Percentiles rank a stretch among this genome's conserved stretches.
phyloP scores from a whole-genome alignment of 2,113 vertebrate genomes.

The Aldabrachelys gigantea region DNA sequence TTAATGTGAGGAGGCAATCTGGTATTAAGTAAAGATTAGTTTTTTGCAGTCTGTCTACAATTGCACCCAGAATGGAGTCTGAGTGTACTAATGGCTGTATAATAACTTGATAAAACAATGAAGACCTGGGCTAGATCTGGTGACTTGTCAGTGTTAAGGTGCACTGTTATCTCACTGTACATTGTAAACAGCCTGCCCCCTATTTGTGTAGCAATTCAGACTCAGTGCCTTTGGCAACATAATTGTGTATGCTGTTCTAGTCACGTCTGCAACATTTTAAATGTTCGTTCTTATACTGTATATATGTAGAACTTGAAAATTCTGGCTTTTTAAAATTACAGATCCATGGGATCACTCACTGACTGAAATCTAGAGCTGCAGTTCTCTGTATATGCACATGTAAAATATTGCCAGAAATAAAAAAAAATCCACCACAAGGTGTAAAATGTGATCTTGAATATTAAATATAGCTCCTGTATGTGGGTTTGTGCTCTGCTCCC shows the following conservation, averaged over 20 bases:
- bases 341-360: not conserved
- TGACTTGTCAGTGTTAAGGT: no score
- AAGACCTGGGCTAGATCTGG: not conserved
- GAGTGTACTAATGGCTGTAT: not conserved
- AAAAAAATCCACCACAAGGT: no score
- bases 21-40: not conserved
- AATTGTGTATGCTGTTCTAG: not conserved
- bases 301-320: not conserved
- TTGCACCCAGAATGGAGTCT: not conserved
- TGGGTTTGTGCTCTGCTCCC: not conserved
- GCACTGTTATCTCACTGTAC: not conserved
- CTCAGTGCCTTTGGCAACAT: not conserved
- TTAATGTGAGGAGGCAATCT: not conserved
- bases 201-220: not conserved
- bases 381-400: not conserved
- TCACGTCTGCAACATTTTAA: not conserved
- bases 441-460: not conserved
- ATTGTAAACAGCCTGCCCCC: not conserved
- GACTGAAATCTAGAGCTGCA: not conserved
- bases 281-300: not conserved
- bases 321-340: not conserved
- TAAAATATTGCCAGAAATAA: not conserved
- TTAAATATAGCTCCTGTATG: not conserved
- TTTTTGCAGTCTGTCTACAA: not conserved
- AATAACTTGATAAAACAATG: not conserved